A percentile compares a stretch with the other conserved stretches of the same genome.
These are phyloP conservation scores for Eurytoma adleriae DNA, from an alignment of 2,888 invertebrate species.

Conservation along the genomic window DNA sequence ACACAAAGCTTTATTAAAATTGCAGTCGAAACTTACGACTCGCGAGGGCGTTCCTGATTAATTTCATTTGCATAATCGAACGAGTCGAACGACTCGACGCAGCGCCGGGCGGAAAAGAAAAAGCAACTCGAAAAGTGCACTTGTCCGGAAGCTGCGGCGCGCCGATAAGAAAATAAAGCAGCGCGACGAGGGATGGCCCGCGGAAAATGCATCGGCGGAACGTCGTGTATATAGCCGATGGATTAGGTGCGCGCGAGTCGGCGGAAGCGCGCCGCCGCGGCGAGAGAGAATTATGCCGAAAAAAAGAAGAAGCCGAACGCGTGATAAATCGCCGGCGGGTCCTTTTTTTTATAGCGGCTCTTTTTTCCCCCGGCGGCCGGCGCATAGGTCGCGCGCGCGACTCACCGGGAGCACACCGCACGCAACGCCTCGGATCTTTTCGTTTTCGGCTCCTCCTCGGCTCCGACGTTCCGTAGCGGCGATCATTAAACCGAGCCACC, in stretches of 20 bases:
- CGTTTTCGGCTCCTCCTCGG: conserved; percentile 24
- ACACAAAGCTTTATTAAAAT: not conserved
- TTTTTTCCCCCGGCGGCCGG: no score
- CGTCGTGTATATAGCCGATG: not conserved
- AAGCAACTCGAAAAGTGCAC: not conserved
- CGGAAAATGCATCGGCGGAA: not conserved
- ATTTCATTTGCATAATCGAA: no score
- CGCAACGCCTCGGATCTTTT: conserved; percentile 24
- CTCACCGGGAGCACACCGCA: not conserved
- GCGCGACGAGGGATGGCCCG: not conserved
- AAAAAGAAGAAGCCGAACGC: conserved; percentile 8
- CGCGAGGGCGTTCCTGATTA: no score
- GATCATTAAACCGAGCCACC: conserved; percentile 35
- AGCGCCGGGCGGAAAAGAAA: not conserved
- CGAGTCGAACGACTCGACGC: no score
- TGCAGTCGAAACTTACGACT: no score
- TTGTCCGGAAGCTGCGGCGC: not conserved
- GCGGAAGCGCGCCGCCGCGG: not conserved
- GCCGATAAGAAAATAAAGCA: not conserved
- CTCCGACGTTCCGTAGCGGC: not conserved
- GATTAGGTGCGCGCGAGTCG: conserved; percentile 9
- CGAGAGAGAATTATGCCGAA: conserved; percentile 21
- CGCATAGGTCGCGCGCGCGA: not conserved
- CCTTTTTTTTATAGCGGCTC: not conserved
- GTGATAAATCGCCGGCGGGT: conserved; percentile 11